phyloP scores from a whole-genome alignment of 2,797 vertebrate genomes.

The Phrynocephalus vlangalii region DNA sequence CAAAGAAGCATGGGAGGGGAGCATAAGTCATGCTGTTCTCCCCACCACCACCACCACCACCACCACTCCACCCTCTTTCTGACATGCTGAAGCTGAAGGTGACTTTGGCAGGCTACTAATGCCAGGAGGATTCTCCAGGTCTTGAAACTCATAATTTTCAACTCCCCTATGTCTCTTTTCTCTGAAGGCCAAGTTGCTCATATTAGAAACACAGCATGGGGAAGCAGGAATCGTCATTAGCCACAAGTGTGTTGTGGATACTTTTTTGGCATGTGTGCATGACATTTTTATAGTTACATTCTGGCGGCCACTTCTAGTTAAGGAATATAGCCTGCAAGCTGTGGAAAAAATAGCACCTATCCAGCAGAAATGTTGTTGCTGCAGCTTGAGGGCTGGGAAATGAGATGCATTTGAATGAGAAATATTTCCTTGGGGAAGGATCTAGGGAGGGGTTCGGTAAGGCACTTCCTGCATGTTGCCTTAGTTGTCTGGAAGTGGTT shows the following conservation, averaged over 20 bases:
- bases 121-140: not conserved
- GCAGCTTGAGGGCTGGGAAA: not conserved
- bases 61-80: too few species aligned
- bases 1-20: not conserved
- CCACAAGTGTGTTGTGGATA: not conserved
- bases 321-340: not conserved
- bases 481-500: not conserved
- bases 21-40: too few species aligned
- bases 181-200: not conserved
- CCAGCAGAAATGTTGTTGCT: not conserved
- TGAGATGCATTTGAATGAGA: not conserved
- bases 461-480: conserved; percentile 22
- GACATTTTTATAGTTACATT: not conserved
- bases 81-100: not conserved
- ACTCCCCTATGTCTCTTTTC: not conserved
- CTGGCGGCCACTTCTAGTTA: not conserved
- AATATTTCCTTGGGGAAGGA: not conserved
- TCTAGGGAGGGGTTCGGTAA: too few species aligned
- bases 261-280: not conserved
- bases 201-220: not conserved
- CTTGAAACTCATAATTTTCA: not conserved
- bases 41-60: too few species aligned
- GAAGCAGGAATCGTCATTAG: not conserved
- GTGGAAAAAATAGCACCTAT: not conserved
- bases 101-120: not conserved